Conservation (phyloP, 1,140 invertebrate genomes). For the Paralvinella palmiformis region DNA sequence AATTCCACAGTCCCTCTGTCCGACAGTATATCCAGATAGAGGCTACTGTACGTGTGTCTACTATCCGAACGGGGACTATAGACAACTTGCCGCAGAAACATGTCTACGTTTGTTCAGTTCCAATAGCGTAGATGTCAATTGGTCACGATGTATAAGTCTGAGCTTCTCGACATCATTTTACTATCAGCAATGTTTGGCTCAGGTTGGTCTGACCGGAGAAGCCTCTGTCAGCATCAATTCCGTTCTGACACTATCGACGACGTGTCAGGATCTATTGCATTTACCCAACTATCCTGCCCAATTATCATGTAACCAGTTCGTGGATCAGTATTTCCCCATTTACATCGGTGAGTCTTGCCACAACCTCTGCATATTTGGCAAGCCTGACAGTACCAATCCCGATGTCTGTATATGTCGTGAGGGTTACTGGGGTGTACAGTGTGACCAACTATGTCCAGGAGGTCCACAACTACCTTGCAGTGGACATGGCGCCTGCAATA, state of each 20-base stretch:
- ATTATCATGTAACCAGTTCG: not conserved
- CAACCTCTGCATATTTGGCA: constrained; percentile 25
- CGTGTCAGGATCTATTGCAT: not conserved
- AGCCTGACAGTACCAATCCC: constrained; percentile 6
- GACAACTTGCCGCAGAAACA: too few relatives aligned
- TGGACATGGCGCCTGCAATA: constrained; percentile 23
- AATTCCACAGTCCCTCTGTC: too few relatives aligned
- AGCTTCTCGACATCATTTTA: not conserved
- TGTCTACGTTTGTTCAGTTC: too few relatives aligned
- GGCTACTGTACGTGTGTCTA: too few relatives aligned
- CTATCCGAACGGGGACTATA: too few relatives aligned
- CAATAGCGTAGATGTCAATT: too few relatives aligned
- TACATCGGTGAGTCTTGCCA: not conserved
- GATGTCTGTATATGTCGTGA: constrained; percentile 20
- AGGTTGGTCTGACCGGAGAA: not conserved
- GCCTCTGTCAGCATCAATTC: not conserved
- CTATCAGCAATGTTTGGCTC: not conserved
- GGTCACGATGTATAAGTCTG: too few relatives aligned
- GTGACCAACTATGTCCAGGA: constrained; percentile 23
- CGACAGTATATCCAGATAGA: too few relatives aligned
- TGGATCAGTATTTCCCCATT: not conserved
- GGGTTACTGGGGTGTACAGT: constrained; percentile 26
- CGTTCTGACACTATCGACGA: not conserved
- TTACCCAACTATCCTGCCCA: not conserved
- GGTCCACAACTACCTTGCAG: constrained; percentile 21